Evolutionary conservation across 2,797 vertebrate genomes (phyloP), one percentile per base, ranked within the genome.

Genomic region (Phoeniculus purpureus): DNA sequence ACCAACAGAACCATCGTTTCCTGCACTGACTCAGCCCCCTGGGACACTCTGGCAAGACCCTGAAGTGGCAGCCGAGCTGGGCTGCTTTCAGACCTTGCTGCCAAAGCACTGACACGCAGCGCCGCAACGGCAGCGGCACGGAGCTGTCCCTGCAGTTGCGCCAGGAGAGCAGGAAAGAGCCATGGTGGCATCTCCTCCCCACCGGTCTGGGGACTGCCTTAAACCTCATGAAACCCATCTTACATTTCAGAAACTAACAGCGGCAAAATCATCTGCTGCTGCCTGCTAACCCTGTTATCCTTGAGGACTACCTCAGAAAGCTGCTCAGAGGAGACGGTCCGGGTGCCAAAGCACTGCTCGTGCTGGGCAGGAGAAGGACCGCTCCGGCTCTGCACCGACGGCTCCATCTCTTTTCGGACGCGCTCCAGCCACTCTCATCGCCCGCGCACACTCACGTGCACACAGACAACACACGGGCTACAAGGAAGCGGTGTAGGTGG

Each of bases 141-240:
- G 89, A 92, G 40, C 51, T 74, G 37, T 81, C 78, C 71, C 51
- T 43, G 43, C 54, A 86, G n/a, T 76, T 79, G 64, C 50, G 88
- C 89, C n/a, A 89, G 64, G 71, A 78, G 31, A 64, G 86, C 85
- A 88, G 89, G 89, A 91, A 95, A 88, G 26, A 90, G 37, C 52
- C 76, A n/a, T 3, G 10, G 73, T 62, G 84, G 9, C 80, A 80
- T 51, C 61, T 65, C 73, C 54, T 50, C 83, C 85, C 82, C 78
- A 73, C 82, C 70, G 77, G 4, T 67, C 85, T 82, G 58, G 90
- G 82, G 77, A 93, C 61, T 60, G 71, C 68, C 68, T 92, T 72
- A 89, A 85, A 40, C 43, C 78, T 72, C 55, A 31, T 4, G 52
- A 86, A 82, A 43, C 32, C 90, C 78, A 61, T 83, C 71, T 64